These are phyloP conservation scores for Aurelia sp. DNA, from an alignment of 30 jellyfish, hydroid and myxozoan genomes.

Conservation along the genomic window DNA sequence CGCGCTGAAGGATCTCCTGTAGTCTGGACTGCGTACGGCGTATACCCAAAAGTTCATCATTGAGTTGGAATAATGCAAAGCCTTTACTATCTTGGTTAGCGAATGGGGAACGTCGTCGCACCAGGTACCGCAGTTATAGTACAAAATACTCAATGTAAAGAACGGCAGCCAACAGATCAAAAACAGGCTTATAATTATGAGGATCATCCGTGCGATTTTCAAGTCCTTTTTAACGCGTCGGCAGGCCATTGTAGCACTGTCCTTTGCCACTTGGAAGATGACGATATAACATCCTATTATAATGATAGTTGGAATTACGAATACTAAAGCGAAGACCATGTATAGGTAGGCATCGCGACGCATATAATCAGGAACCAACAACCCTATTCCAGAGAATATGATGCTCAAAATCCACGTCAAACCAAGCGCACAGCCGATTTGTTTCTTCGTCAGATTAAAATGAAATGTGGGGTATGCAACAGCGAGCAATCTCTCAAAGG, in stretches of 20 bases:
- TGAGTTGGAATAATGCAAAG: constrained; percentile 78
- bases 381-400: constrained; percentile 40
- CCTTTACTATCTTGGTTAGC: constrained; percentile 33
- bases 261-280: constrained; percentile 74
- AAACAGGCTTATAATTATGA: constrained; percentile 86
- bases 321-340: constrained; percentile 40
- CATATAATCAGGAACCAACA: not conserved
- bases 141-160: constrained; percentile 64
- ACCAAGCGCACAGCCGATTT: constrained; percentile 72
- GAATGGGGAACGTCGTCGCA: constrained; percentile 36
- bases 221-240: constrained; percentile 71
- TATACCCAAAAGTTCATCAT: constrained; percentile 93
- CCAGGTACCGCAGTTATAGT: constrained; percentile 56
- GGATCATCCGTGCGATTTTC: constrained; percentile 87
- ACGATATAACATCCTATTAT: constrained; percentile 67
- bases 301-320: constrained; percentile 73
- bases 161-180: constrained; percentile 92
- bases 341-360: constrained; percentile 8
- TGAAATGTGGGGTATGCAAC: constrained; percentile 88
- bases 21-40: constrained; percentile 96
- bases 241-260: constrained; percentile 58
- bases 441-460: constrained; percentile 76
- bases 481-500: constrained; percentile 84
- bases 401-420: constrained; percentile 77
- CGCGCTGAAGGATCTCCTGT: constrained; percentile 79